phyloP scores from a whole-genome alignment of 2,888 invertebrate species.

The Apamea monoglypha region DNA sequence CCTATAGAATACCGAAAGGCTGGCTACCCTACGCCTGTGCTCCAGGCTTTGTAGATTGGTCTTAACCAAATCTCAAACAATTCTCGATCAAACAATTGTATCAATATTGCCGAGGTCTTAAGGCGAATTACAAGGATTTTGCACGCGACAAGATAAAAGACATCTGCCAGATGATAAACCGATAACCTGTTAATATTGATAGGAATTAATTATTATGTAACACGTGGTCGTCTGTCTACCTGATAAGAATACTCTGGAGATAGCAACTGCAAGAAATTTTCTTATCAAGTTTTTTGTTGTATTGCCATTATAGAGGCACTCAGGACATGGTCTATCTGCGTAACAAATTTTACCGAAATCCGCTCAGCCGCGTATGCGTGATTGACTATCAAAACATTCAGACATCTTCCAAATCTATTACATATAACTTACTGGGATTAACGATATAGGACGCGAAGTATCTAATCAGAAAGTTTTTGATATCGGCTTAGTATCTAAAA shows the following conservation, averaged over 20 bases:
- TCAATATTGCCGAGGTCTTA: conserved; percentile 22
- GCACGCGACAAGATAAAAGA: conserved; percentile 18
- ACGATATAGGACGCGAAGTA: not conserved
- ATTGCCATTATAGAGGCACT: not conserved
- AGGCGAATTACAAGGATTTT: conserved; percentile 44
- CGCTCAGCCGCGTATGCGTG: not conserved
- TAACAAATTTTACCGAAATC: not conserved
- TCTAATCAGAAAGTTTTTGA: conserved; percentile 12
- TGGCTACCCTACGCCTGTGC: too few relatives aligned
- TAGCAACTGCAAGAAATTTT: conserved; percentile 23
- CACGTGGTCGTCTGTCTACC: conserved; percentile 14
- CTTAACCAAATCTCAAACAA: too few relatives aligned
- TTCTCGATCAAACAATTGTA: conserved; percentile 16
- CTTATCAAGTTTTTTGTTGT: conserved; percentile 5
- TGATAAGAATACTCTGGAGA: conserved; percentile 40
- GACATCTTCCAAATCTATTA: not conserved
- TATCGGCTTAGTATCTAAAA: conserved; percentile 5
- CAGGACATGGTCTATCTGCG: not conserved
- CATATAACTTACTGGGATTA: conserved; percentile 3
- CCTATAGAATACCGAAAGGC: too few relatives aligned
- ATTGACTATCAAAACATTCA: not conserved
- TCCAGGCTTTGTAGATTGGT: too few relatives aligned
- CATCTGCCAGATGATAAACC: conserved; percentile 33
- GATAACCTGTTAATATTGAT: conserved; percentile 33
- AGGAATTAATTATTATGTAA: conserved; percentile 26